Evolutionary conservation across 64 coral and sea anemone species (phyloP), one percentile per base, ranked within the genome.

Genomic region (Orbicella faveolata): DNA sequence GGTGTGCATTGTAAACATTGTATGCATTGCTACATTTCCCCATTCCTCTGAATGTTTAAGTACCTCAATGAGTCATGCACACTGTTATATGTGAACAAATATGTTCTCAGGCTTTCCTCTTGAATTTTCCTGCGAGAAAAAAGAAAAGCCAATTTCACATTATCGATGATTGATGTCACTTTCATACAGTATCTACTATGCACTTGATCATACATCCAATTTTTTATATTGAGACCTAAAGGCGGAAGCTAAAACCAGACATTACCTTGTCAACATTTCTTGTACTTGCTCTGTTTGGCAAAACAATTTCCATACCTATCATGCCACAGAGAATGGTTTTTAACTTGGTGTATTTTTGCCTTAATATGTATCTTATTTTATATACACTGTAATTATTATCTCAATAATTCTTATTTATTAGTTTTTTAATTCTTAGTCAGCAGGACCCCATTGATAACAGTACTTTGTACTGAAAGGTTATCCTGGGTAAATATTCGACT

Each of bases 241-340:
- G 18, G 64, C 30, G 2, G 64, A 1, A 23, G 64, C 20, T 21
- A 67, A 70, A 11, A 26, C 33, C 20, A 61, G 15, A 10, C 23
- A 61, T 75, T 88, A 98, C 96, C 96, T 98, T 62, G 86, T 88
- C n/a, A 98, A 88, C 96, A 98, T 98, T 75, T 89, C 83, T 84
- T 95, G 94, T 21, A 93, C 96, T 84, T 86, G 76, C 63, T 89
- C 93, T 35, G 93, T 86, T 77, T 93, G 80, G 35, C 89, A 84
- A 13, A 98, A 98, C 39, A 98, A 90, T 26, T 95, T 98, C 96
- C 96, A 98, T 30, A 98, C 96, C 96, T 98, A 16, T 11, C 78
- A 94, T 34, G 66, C 3, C 81, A 77, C 25, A 59, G 9, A 36
- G 63, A 63, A 48, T 2, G 7, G 44, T 6, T 48, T 48, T 48